A percentile compares a stretch with the other conserved stretches of the same genome.
Conservation (phyloP, 2,888 invertebrate species). For the Mystacides longicornis region DNA sequence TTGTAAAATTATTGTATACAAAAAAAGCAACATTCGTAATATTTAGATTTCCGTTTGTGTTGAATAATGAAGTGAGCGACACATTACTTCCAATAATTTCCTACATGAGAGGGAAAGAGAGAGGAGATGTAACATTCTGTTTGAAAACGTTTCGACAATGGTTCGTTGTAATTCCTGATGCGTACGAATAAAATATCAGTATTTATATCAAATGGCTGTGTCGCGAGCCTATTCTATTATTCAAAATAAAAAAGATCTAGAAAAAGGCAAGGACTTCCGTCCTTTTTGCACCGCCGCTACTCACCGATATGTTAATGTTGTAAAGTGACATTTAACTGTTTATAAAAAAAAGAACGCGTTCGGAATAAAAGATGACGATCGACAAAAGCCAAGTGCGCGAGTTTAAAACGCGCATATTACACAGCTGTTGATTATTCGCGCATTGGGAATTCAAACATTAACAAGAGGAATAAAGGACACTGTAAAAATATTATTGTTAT, state of each 20-base stretch:
- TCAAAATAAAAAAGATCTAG: not conserved
- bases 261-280: not conserved
- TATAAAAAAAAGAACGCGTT: not conserved
- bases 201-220: too few species aligned
- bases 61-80: too few species aligned
- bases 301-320: not conserved
- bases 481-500: not conserved
- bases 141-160: too few species aligned
- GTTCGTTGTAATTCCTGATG: too few species aligned
- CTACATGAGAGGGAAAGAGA: too few species aligned
- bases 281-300: not conserved
- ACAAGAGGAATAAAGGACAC: not conserved
- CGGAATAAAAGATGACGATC: not conserved
- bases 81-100: too few species aligned
- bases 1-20: too few species aligned
- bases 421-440: not conserved
- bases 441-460: not conserved
- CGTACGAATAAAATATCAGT: too few species aligned
- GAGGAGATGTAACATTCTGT: too few species aligned
- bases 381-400: not conserved
- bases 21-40: too few species aligned
- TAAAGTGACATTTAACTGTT: not conserved
- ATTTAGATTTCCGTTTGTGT: too few species aligned
- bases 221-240: too few species aligned
- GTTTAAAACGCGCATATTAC: not conserved